Conservation (phyloP, 2,113 vertebrate genomes). For the Theristicus caerulescens region DNA sequence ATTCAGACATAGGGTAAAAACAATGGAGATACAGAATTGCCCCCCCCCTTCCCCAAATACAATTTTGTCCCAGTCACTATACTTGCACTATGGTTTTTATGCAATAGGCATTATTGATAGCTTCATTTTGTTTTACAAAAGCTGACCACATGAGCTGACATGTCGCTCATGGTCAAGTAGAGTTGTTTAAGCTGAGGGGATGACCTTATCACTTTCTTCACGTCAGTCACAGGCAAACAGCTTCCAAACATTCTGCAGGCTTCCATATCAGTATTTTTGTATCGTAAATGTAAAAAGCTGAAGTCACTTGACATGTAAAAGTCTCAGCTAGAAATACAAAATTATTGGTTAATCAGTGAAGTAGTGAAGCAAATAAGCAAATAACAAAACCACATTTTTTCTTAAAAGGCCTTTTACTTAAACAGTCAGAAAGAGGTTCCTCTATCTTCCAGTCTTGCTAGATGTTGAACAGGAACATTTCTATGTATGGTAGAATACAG, state of each 20-base stretch:
- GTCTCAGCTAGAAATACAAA: not conserved
- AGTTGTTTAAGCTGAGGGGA: not conserved
- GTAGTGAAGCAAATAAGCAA: not conserved
- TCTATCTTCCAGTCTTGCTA: not conserved
- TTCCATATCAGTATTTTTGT: not conserved
- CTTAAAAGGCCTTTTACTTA: not conserved
- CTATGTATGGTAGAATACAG: not conserved
- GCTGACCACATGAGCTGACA: too few species aligned
- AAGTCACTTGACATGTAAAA: not conserved
- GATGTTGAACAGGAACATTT: not conserved
- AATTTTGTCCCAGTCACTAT: rapidly evolving
- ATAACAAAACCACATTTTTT: not conserved
- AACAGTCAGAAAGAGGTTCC: not conserved
- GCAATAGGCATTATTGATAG: not conserved
- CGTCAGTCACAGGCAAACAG: not conserved
- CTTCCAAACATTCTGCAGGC: not conserved
- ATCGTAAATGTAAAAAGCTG: not conserved
- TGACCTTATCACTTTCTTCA: not conserved
- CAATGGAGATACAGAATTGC: not conserved
- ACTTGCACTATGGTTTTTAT: not conserved
- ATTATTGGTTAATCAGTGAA: not conserved
- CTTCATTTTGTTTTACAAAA: not conserved
- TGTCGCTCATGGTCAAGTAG: not conserved
- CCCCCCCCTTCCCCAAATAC: rapidly evolving
- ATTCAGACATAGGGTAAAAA: not conserved